Conservation (phyloP, 2,888 invertebrate species). For the Leptothorax acervorum region DNA sequence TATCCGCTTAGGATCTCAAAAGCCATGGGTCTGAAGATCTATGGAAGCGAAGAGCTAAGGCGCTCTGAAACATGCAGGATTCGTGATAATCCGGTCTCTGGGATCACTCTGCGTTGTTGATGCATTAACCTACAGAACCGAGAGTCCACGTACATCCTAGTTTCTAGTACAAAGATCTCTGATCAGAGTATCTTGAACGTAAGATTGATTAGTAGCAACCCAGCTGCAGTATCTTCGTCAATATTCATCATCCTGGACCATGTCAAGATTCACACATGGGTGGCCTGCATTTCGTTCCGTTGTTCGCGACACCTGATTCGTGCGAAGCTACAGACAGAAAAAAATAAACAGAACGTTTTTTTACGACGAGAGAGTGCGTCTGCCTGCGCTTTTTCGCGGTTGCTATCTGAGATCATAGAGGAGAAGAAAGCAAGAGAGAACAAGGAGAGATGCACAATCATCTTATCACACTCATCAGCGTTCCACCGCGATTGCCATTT, state of each 20-base stretch:
- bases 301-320: not conserved
- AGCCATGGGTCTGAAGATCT: not conserved
- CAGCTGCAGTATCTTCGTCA: not conserved
- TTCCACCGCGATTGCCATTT: constrained; percentile 50
- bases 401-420: constrained; percentile 54
- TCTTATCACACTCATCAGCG: constrained; percentile 34
- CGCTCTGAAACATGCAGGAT: not conserved
- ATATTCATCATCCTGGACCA: not conserved
- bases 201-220: not conserved
- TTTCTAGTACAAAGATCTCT: not conserved
- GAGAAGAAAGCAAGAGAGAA: not conserved
- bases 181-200: not conserved
- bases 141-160: not conserved
- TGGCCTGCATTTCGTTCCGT: not conserved
- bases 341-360: not conserved
- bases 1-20: not conserved
- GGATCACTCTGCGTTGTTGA: not conserved
- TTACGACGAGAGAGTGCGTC: constrained; percentile 34
- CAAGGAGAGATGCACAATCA: constrained; percentile 52
- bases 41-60: not conserved
- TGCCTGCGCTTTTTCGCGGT: constrained; percentile 66
- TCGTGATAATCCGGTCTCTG: not conserved
- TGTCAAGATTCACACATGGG: not conserved
- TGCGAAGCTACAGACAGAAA: not conserved
- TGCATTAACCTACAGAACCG: not conserved